Evolutionary conservation across 1,140 invertebrate species (phyloP).

Genomic region (Yoshiicerus persimilis): DNA sequence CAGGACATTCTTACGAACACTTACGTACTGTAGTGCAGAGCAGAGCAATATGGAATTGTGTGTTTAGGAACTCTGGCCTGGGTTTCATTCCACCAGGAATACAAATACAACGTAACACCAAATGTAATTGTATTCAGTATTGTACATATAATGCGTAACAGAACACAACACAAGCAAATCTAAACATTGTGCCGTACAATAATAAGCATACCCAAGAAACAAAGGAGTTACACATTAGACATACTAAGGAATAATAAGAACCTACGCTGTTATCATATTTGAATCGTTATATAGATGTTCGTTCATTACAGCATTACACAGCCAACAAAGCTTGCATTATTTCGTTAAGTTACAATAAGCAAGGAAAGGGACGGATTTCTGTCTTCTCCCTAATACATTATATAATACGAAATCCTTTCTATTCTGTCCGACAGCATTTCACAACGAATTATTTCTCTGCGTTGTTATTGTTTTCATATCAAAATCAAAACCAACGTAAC

Average conservation of each 20-base stretch:
- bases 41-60: not conserved
- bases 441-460: not conserved
- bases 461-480: not conserved
- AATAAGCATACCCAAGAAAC: not conserved
- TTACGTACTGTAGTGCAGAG: not conserved
- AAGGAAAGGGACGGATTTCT: not conserved
- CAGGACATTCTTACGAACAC: not conserved
- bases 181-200: not conserved
- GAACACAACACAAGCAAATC: not conserved
- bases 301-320: no score
- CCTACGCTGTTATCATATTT: not conserved
- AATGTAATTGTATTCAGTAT: not conserved
- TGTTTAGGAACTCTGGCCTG: not conserved
- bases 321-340: not conserved
- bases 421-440: not conserved
- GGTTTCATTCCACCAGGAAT: not conserved
- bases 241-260: not conserved
- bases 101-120: not conserved
- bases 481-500: no score
- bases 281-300: not conserved
- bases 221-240: not conserved
- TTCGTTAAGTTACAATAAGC: not conserved
- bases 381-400: not conserved
- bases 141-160: no score
- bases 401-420: not conserved